phyloP scores from a whole-genome alignment of 1,140 invertebrate species.

The Solen grandis region DNA sequence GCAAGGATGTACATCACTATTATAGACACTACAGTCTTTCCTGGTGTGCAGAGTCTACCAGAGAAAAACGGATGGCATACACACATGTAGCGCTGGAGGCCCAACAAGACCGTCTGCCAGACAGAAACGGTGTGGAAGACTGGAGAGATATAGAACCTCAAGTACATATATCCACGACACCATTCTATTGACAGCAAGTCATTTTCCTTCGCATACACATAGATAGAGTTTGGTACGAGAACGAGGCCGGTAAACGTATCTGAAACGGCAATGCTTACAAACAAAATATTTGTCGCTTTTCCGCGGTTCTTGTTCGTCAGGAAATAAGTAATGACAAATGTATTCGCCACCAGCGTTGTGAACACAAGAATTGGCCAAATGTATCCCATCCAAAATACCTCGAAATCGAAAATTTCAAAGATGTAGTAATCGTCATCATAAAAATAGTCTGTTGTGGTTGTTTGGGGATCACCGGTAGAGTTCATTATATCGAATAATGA shows the following conservation, averaged over 20 bases:
- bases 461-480: too few relatives aligned
- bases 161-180: conserved; percentile 26
- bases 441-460: neutral
- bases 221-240: conserved; percentile 23
- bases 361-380: conserved; percentile 20
- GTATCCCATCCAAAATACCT: conserved; percentile 17
- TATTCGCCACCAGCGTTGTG: conserved; percentile 26
- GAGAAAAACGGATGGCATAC: conserved; percentile 52
- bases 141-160: conserved; percentile 27
- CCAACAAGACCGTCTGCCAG: conserved; percentile 43
- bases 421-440: conserved; percentile 8
- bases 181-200: neutral
- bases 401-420: conserved; percentile 28
- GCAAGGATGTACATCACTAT: conserved; percentile 1
- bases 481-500: too few relatives aligned
- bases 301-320: conserved; percentile 18
- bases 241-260: conserved; percentile 48
- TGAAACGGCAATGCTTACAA: conserved; percentile 42
- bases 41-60: conserved; percentile 26
- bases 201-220: conserved; percentile 7
- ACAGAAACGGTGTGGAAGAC: conserved; percentile 51
- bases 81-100: conserved; percentile 49
- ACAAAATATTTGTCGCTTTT: conserved; percentile 36
- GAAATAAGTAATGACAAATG: conserved; percentile 33
- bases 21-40: conserved; percentile 32